These are phyloP conservation scores for Erebia epiphron DNA, from an alignment of 2,888 invertebrate species.

Conservation along the genomic window DNA sequence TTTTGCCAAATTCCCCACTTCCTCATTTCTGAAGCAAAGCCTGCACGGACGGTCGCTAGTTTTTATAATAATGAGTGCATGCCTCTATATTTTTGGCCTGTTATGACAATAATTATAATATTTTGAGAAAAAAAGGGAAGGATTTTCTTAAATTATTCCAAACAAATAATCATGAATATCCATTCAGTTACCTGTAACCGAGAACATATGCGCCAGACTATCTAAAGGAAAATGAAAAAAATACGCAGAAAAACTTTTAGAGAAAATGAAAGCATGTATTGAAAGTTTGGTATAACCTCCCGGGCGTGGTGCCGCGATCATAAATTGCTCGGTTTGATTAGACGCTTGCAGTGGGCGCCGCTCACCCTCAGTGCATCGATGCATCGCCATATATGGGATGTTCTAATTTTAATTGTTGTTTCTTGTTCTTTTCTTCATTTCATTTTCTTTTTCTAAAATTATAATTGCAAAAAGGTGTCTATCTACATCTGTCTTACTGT, in stretches of 20 bases:
- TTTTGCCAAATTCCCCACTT: no score
- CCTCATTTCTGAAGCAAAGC: no score
- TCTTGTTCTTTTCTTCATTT: neutral
- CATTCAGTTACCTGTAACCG: neutral
- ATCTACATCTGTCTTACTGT: no score
- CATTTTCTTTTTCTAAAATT: neutral
- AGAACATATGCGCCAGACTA: neutral
- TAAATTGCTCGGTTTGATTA: conserved; percentile 81
- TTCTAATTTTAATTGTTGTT: neutral
- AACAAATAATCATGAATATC: neutral
- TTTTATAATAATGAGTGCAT: no score
- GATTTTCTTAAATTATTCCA: neutral
- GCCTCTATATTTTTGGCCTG: no score
- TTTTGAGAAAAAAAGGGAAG: no score
- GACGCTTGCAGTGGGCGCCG: conserved; percentile 55
- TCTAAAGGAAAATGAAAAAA: neutral
- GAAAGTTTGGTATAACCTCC: conserved; percentile 37
- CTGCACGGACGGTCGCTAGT: no score
- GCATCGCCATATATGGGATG: conserved; percentile 54
- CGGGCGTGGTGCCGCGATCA: conserved; percentile 63
- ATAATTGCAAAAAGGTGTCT: no score
- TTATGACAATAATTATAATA: no score
- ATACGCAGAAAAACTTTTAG: conserved; percentile 9
- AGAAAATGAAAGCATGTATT: conserved; percentile 12
- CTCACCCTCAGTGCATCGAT: conserved; percentile 62